Base-by-base conservation (phyloP, 2,797 vertebrate species). In the Microchirus variegatus region DNA sequence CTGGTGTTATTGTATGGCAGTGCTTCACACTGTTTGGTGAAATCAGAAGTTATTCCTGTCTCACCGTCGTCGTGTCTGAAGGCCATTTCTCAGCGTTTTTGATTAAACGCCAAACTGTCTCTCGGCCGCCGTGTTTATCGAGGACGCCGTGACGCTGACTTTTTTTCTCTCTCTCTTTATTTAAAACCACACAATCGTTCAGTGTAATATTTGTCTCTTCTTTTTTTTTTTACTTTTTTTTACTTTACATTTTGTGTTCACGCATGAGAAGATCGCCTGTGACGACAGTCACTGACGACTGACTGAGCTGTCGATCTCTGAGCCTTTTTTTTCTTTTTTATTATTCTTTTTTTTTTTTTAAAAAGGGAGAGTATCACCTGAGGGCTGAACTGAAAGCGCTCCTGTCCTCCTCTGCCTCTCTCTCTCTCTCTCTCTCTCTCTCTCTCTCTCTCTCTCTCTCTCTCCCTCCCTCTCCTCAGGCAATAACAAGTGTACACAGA, bases 401-500 rank as follows among this genome's bases (percentile, higher is more conserved):
- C 16, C 47, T 13, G n/a, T 40, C 41, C 17, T 40, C 18, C 35
- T 54, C 43, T 36, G 38, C 26, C 22, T 13, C 16, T 38, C 44
- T 49, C 43, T 26, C 18, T 63, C 11, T 2, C 18, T 31, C 18
- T 35, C 49, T 17, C 45, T 46, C 62, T 46, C 40, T 53, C 16
- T 26, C 14, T 2, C 18, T 31, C 18, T 35, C 49, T 17, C 45
- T 46, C 62, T 46, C 40, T 53, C 16, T 26, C 14, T 48, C 45
- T 1, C 53, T 36, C 74, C 80, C 77, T 77, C 80, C 80, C 78
- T 84, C 61, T 79, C 89, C 86, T 77, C 80, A 31, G 90, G 90
- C 89, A 70, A 67, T 79, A 82, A 80, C 84, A 73, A 89, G 80
- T 75, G 91, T 89, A 90, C 93, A 93, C 91, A 93, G 63, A 71